Evolutionary conservation across 2,888 invertebrate genomes (phyloP), one percentile per base, ranked within the genome.

Genomic region (Gymnosoma rotundatum): DNA sequence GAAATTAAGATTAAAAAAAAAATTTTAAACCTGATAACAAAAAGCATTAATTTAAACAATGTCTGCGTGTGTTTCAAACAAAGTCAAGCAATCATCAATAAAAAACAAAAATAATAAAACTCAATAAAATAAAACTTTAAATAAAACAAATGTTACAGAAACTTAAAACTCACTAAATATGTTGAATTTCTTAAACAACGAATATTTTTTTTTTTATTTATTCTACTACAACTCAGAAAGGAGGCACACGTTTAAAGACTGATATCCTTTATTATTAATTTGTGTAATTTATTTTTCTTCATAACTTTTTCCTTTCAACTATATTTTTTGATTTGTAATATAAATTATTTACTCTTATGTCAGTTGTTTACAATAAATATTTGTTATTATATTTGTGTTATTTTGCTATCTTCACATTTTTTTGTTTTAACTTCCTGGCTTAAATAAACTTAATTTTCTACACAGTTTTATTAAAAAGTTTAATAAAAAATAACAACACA

Each of bases 41-140:
- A 58, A 38, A 54, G n/a, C 58, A 61, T 69, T 78, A 42, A 61
- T 78, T 76, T 69, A 61, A 61, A 80, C 60, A 87, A 81, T 88
- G 87, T 87, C 87, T 88, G 88, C 87, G 88, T 88, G 87, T 88
- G 88, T 87, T 88, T 87, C 87, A 87, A 79, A 86, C 72, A 87
- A 78, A 82, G 87, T 87, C 84, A 88, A 88, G 88, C 88, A 88
- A 88, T 88, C 86, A 83, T 69, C 58, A 73, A 52, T 36, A 66
- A 50, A 50, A 54, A 20, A 21, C 36, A 50, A 64, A n/a, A 18
- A 48, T 42, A 10, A 74, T 32, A 72, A 21, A 58, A 56, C 14
- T 50, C 56, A 48, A 64, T 36, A 61, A 61, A 63, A 45, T 5
- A 36, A 42, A 72, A 20, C 18, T 56, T 48, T 20, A 48, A 36